Evolutionary conservation across 2,888 invertebrate genomes (phyloP).

Genomic region (Amblyjoppa proteus): DNA sequence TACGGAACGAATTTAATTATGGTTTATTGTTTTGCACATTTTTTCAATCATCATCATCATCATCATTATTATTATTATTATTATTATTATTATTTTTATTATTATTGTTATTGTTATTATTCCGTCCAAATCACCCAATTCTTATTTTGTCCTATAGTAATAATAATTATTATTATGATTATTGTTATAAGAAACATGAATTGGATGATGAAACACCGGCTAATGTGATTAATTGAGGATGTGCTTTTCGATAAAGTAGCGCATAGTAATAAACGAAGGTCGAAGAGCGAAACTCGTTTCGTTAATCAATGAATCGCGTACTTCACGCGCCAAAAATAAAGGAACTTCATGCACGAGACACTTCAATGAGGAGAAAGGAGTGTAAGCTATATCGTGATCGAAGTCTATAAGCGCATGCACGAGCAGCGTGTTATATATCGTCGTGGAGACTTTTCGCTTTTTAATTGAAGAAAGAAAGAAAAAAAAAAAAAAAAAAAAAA

Average conservation of each 20-base stretch:
- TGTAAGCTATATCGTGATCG: neutral
- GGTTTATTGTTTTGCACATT: too few species aligned
- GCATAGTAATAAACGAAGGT: neutral
- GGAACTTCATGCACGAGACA: neutral
- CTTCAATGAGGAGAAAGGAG: slow-evolving; percentile 8
- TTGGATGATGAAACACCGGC: neutral
- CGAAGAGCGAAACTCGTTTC: slow-evolving; percentile 2
- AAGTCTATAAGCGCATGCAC: neutral
- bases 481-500: neutral
- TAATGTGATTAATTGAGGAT: neutral
- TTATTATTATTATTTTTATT: too few species aligned
- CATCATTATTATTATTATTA: too few species aligned
- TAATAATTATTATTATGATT: neutral
- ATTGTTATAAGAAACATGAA: neutral
- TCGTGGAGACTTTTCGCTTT: neutral
- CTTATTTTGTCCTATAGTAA: too few species aligned
- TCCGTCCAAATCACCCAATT: too few species aligned
- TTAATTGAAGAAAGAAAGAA: neutral
- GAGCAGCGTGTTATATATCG: neutral
- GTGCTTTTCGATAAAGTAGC: neutral
- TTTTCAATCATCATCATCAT: too few species aligned
- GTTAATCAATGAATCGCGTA: neutral
- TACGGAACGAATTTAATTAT: too few species aligned
- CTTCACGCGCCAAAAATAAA: neutral
- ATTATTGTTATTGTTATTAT: neutral